Conservation (phyloP, 2,888 invertebrate genomes). For the Chymomyza caudatula region DNA sequence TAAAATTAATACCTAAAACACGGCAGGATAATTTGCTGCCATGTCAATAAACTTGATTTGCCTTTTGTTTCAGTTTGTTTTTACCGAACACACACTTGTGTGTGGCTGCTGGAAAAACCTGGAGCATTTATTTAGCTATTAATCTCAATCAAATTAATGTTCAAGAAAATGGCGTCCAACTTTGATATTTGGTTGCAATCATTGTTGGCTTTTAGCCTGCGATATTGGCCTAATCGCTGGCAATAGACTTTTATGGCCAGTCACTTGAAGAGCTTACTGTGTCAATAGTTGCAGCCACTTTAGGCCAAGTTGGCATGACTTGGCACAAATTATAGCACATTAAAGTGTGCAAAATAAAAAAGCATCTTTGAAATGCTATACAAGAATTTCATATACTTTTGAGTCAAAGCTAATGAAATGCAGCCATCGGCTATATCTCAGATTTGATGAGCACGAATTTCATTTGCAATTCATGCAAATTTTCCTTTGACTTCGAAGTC, state of each 20-base stretch:
- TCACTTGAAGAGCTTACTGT: not conserved
- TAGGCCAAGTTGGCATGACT: not conserved
- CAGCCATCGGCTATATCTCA: not conserved
- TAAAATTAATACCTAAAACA: conserved; percentile 40
- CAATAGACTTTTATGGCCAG: not conserved
- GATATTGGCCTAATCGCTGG: not conserved
- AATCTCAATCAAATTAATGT: conserved; percentile 72
- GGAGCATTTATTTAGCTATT: conserved; percentile 69
- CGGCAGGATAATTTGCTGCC: conserved; percentile 17
- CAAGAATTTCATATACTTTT: too few relatives aligned
- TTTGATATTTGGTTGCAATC: not conserved
- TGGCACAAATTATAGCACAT: not conserved
- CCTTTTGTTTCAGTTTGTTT: not conserved
- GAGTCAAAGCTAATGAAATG: not conserved
- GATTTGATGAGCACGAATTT: not conserved
- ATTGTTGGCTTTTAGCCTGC: not conserved
- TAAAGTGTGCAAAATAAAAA: conserved; percentile 8
- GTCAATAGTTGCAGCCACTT: not conserved
- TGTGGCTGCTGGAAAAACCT: conserved; percentile 48
- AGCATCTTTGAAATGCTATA: not conserved
- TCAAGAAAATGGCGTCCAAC: conserved; percentile 44
- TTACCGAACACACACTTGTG: too few relatives aligned
- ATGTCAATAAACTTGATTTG: not conserved
- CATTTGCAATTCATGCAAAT: conserved; percentile 41
- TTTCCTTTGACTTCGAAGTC: conserved; percentile 18